Evolutionary conservation across 1,140 invertebrate species (phyloP).

Genomic region (Choristoneura fumiferana): DNA sequence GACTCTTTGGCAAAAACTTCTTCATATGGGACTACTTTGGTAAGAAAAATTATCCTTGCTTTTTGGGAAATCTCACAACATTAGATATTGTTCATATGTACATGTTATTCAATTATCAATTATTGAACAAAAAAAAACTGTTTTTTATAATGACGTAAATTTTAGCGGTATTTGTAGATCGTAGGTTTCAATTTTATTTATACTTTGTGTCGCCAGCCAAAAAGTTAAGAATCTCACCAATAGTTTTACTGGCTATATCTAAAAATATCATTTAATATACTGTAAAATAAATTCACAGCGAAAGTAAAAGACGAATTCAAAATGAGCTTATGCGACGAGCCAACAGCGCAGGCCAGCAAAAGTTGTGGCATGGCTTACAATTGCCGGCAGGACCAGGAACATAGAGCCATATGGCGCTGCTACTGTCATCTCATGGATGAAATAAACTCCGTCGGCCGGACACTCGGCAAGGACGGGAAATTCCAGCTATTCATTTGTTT

Average conservation of each 20-base stretch:
- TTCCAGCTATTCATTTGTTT: constrained; percentile 98
- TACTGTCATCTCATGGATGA: constrained; percentile 90
- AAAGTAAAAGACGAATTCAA: constrained; percentile 93
- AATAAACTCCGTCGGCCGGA: constrained; percentile 90
- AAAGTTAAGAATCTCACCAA: too few species aligned
- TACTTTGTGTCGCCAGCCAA: too few species aligned
- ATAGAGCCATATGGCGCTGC: constrained; percentile 84
- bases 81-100: too few species aligned
- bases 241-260: too few species aligned
- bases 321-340: constrained; percentile 82
- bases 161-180: too few species aligned
- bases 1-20: constrained; percentile 95
- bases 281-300: constrained; percentile 79
- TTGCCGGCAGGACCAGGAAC: constrained; percentile 86
- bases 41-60: constrained; percentile 69
- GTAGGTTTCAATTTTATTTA: too few species aligned
- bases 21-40: constrained; percentile 99
- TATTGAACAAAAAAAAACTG: too few species aligned
- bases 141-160: too few species aligned
- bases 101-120: too few species aligned
- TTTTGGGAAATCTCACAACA: too few species aligned
- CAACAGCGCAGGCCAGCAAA: constrained; percentile 79
- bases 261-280: too few species aligned
- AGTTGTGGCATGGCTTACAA: constrained; percentile 87
- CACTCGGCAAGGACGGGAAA: constrained; percentile 98